These are phyloP conservation scores for Cynoglossus semilaevis DNA, from an alignment of 2,113 vertebrate genomes.

Conservation along the genomic window DNA sequence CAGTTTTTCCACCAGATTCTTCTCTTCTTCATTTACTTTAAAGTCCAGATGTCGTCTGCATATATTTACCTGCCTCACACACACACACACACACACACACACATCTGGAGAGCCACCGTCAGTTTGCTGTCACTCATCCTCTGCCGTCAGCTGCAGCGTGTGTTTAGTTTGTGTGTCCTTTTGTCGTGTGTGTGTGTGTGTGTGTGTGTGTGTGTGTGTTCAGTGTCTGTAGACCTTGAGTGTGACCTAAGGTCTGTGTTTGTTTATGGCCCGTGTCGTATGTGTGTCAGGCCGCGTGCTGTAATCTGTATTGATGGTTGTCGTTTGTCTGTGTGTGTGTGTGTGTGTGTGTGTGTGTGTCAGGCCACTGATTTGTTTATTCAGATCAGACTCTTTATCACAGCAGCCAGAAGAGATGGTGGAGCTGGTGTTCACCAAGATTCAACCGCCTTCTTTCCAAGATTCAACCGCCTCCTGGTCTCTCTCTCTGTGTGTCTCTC, in stretches of 20 bases:
- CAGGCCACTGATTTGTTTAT: too few species aligned
- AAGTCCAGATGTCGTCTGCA: too few species aligned
- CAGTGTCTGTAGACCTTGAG: conserved; percentile 39
- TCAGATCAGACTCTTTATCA: too few species aligned
- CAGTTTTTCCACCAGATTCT: too few species aligned
- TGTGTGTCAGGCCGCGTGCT: conserved; percentile 20
- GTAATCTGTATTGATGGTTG: conserved; percentile 29
- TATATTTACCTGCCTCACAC: too few species aligned
- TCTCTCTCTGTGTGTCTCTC: too few species aligned
- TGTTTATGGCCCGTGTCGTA: conserved; percentile 31
- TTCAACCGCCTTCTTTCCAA: too few species aligned
- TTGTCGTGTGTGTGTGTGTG: conserved; percentile 5
- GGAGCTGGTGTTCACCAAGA: conserved; percentile 15
- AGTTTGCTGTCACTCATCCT: conserved; percentile 54
- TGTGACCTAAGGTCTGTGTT: conserved; percentile 43
- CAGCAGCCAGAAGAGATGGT: too few species aligned
- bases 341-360: conserved; percentile 6
- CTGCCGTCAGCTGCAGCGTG: too few species aligned
- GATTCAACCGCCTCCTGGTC: too few species aligned
- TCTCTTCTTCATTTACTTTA: too few species aligned
- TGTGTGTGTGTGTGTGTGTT: conserved; percentile 17
- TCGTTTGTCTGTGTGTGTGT: conserved; percentile 11
- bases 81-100: conserved; percentile 17
- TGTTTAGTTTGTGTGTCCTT: too few species aligned
- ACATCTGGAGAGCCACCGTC: conserved; percentile 55